These are phyloP conservation scores for Stylophora pistillata DNA, from an alignment of 64 coral and sea anemone genomes.

Conservation along the genomic window DNA sequence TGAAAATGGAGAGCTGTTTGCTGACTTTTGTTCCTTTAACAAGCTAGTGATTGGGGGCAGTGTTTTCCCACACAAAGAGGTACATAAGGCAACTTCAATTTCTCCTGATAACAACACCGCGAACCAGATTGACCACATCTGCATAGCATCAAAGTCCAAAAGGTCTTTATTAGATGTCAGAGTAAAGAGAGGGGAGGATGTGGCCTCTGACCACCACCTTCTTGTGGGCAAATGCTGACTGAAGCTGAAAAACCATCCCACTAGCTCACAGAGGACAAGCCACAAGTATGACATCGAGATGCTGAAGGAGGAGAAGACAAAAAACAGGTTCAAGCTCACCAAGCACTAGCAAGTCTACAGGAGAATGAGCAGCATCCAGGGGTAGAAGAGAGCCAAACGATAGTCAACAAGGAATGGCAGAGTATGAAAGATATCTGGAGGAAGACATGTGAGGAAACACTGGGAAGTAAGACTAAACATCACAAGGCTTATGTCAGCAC, in stretches of 20 bases:
- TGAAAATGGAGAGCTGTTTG: no score
- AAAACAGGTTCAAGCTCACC: no score
- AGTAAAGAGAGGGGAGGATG: not conserved
- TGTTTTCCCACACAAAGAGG: not conserved
- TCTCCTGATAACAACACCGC: not conserved
- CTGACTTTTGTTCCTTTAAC: conserved; percentile 13
- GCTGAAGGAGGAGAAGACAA: no score
- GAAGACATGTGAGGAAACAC: not conserved
- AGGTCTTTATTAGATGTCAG: not conserved
- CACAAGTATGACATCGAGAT: not conserved
- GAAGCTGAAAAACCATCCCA: no score
- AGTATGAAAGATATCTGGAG: not conserved
- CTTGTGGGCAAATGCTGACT: not conserved
- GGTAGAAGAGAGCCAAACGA: not conserved
- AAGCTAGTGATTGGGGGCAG: not conserved
- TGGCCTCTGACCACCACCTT: not conserved
- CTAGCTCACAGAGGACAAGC: no score
- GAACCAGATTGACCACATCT: conserved; percentile 25
- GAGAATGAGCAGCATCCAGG: not conserved
- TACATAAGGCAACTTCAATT: not conserved
- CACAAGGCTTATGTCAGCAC: not conserved
- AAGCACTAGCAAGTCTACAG: not conserved
- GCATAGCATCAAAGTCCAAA: not conserved
- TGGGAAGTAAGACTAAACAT: not conserved
- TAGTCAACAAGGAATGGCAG: not conserved